Evolutionary conservation across 2,113 vertebrate species (phyloP).

Genomic region (Apteryx owenii): DNA sequence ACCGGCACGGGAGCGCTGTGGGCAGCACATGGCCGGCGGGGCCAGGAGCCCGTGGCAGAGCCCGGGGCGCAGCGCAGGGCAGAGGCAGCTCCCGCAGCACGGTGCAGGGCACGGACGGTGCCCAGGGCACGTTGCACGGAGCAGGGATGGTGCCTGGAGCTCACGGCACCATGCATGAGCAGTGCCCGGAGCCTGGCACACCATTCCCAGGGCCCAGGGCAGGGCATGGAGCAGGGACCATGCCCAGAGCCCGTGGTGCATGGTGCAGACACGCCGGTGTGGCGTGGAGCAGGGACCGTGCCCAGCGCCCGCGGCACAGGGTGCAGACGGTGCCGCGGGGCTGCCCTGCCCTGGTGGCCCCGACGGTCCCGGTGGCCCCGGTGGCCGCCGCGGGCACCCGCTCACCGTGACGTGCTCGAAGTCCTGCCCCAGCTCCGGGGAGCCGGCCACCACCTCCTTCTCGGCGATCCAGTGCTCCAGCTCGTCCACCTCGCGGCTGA

Average conservation of each 20-base stretch:
- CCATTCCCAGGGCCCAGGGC: background rate
- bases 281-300: too few relatives aligned
- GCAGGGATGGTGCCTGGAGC: accelerated
- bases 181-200: too few relatives aligned
- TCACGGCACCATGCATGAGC: accelerated
- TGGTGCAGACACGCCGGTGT: background rate
- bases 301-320: too few relatives aligned
- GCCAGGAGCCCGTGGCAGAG: accelerated
- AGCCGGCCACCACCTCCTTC: constrained; percentile 93
- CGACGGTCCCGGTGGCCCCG: too few relatives aligned
- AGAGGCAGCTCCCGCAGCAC: too few relatives aligned
- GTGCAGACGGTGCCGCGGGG: too few relatives aligned
- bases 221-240: too few relatives aligned
- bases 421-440: constrained; percentile 94
- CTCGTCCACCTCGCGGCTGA: constrained; percentile 94
- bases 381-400: background rate
- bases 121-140: background rate
- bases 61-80: too few relatives aligned
- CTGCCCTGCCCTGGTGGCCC: too few relatives aligned
- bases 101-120: background rate
- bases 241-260: background rate
- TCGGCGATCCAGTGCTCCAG: constrained; percentile 97
- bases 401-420: constrained; percentile 93
- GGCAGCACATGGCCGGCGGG: accelerated
- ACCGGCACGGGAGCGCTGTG: background rate